A percentile compares a stretch with the other conserved stretches of the same genome.
These are phyloP conservation scores for Pogona vitticeps DNA, from an alignment of 2,113 vertebrate species.

Conservation along the genomic window DNA sequence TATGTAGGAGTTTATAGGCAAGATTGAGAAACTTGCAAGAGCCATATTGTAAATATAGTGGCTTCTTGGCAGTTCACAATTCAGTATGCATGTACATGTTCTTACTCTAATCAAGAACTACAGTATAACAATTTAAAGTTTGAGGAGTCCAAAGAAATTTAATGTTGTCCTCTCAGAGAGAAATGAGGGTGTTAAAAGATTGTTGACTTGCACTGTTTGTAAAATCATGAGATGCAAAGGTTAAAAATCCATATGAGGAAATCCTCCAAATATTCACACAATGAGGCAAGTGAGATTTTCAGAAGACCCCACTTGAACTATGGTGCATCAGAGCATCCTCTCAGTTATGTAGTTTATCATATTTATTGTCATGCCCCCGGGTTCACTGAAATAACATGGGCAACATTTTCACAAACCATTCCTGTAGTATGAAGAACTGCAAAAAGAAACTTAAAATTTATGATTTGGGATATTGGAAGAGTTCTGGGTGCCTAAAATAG, in stretches of 20 bases:
- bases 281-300: background rate
- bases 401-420: too few species aligned
- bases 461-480: background rate
- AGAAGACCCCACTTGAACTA: background rate
- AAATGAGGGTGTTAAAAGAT: background rate
- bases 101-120: background rate
- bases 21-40: background rate
- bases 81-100: background rate
- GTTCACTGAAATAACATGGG: background rate
- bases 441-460: too few species aligned
- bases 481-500: background rate
- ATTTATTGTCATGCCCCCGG: background rate
- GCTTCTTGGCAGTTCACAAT: background rate
- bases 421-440: too few species aligned
- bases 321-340: background rate
- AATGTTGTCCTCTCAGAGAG: background rate
- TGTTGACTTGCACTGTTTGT: background rate
- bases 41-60: background rate
- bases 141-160: background rate
- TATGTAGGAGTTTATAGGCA: background rate
- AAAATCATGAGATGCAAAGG: background rate
- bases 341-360: background rate
- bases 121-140: background rate
- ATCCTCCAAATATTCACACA: background rate
- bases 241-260: background rate